These are phyloP conservation scores for Columbina picui DNA, from an alignment of 2,113 vertebrate species.

Conservation along the genomic window DNA sequence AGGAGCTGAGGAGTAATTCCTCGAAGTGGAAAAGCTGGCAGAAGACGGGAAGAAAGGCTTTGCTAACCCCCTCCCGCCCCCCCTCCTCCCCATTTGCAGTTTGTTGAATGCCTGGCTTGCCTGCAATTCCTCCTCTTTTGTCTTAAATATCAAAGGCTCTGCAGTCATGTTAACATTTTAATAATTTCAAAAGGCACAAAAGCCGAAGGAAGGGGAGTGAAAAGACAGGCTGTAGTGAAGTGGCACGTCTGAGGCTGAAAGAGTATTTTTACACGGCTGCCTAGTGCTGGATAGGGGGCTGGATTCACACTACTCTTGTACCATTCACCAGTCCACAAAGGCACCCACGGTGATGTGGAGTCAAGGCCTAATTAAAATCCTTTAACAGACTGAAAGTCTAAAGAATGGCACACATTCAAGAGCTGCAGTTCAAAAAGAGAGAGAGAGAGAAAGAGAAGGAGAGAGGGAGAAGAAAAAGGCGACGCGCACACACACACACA, in stretches of 20 bases:
- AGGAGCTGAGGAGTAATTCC: constrained; percentile 68
- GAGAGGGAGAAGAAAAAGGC: neutral
- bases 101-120: constrained; percentile 83
- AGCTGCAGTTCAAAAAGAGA: constrained; percentile 62
- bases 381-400: constrained; percentile 80
- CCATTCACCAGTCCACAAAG: constrained; percentile 82
- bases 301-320: constrained; percentile 80
- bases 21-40: constrained; percentile 72
- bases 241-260: constrained; percentile 83
- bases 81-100: constrained; percentile 79
- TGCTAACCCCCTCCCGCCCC: constrained; percentile 43
- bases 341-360: constrained; percentile 79
- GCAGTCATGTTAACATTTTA: constrained; percentile 95
- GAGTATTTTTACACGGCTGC: constrained; percentile 77
- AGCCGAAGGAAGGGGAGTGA: constrained; percentile 79
- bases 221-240: constrained; percentile 83
- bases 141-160: constrained; percentile 99
- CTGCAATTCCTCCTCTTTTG: constrained; percentile 91
- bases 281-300: constrained; percentile 74
- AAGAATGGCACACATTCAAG: constrained; percentile 75
- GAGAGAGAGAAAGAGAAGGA: neutral
- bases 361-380: constrained; percentile 89
- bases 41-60: constrained; percentile 81
- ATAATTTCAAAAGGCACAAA: constrained; percentile 91
- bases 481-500: neutral